Conservation (phyloP, 2,113 vertebrate genomes). For the Pelmatolapia mariae region DNA sequence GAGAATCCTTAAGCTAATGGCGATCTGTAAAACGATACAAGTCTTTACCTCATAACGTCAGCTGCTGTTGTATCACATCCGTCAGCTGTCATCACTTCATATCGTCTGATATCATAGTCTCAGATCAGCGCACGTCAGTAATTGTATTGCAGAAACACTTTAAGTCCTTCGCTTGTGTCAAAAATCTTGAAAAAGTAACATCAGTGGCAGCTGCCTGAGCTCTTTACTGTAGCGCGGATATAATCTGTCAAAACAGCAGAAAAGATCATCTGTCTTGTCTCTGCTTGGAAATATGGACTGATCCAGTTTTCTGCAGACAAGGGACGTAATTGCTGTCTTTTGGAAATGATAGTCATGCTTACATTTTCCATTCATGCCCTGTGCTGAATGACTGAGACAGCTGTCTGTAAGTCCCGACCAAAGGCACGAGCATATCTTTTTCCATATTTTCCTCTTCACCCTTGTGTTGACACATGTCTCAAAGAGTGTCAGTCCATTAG, state of each 20-base stretch:
- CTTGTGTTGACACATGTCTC: neutral
- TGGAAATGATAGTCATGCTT: slow-evolving; percentile 51
- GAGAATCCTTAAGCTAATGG: slow-evolving; percentile 13
- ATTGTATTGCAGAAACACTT: neutral
- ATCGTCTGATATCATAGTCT: neutral
- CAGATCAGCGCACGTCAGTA: slow-evolving; percentile 18
- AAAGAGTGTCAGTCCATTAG: neutral
- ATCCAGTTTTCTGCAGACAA: slow-evolving; percentile 20
- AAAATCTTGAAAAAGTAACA: neutral
- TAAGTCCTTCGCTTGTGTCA: slow-evolving; percentile 1
- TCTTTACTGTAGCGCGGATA: slow-evolving; percentile 17
- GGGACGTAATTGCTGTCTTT: slow-evolving; percentile 49
- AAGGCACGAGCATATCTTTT: neutral
- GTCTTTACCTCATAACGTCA: slow-evolving; percentile 1
- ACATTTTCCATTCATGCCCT: slow-evolving; percentile 36
- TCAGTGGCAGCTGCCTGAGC: slow-evolving; percentile 36
- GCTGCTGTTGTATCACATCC: slow-evolving; percentile 13
- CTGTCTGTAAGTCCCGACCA: slow-evolving; percentile 33
- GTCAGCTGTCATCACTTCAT: slow-evolving; percentile 29
- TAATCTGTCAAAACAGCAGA: slow-evolving; percentile 41
- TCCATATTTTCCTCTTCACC: neutral
- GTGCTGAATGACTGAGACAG: slow-evolving; percentile 44
- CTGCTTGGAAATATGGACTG: neutral
- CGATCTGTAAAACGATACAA: slow-evolving; percentile 20
- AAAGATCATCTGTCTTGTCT: slow-evolving; percentile 27